Percentiles rank a stretch among this genome's conserved stretches.
phyloP scores from a whole-genome alignment of 2,797 vertebrate species.

The Galago senegalensis region DNA sequence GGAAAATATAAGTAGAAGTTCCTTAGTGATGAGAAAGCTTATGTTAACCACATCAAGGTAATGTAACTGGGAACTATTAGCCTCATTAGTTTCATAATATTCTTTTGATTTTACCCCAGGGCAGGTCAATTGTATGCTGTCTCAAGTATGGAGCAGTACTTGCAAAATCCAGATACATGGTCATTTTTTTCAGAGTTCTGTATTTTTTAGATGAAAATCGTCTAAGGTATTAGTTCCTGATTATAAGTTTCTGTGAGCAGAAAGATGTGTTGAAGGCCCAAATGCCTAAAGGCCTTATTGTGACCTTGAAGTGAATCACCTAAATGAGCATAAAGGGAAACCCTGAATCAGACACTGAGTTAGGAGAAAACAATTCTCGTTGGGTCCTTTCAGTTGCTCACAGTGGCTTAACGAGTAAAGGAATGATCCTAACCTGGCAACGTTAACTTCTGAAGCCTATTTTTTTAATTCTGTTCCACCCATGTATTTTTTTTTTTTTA shows the following conservation, averaged over 20 bases:
- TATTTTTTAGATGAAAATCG: neutral
- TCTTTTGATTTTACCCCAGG: conserved; percentile 6
- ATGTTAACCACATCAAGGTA: neutral
- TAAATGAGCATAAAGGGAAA: neutral
- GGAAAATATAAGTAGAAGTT: neutral
- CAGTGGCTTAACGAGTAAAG: neutral
- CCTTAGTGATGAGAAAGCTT: conserved; percentile 56
- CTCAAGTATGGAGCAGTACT: neutral
- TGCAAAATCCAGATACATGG: neutral
- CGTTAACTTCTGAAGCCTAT: neutral
- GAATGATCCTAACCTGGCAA: neutral
- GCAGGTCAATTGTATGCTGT: neutral
- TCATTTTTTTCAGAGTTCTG: neutral
- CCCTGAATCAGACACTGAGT: neutral
- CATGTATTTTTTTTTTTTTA: neutral
- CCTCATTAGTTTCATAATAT: conserved; percentile 25
- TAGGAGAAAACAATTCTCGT: neutral
- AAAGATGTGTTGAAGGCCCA: neutral
- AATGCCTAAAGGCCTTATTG: neutral
- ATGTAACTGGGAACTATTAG: neutral
- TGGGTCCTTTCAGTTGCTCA: neutral
- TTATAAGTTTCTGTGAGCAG: neutral
- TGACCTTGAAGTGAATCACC: neutral
- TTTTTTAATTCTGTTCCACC: neutral
- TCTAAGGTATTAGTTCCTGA: neutral